Evolutionary conservation across 2,113 vertebrate genomes (phyloP).

Genomic region (Thamnaconus septentrionalis): DNA sequence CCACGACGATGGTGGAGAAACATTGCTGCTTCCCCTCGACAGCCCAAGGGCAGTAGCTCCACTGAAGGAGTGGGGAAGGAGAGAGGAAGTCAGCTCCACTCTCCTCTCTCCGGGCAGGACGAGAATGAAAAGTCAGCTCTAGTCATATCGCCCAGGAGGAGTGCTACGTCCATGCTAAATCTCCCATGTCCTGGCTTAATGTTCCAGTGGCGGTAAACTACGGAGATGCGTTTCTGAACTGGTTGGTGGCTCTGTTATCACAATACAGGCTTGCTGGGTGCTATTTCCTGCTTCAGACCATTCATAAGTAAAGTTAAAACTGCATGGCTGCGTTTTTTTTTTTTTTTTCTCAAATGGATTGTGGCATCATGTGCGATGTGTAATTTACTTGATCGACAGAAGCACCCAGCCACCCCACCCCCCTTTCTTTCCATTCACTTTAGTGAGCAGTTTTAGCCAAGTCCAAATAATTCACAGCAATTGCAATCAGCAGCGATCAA

Average conservation of each 20-base stretch:
- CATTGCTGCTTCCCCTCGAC: conserved; percentile 58
- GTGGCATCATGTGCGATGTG: neutral
- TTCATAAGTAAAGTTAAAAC: conserved; percentile 45
- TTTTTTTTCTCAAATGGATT: conserved; percentile 21
- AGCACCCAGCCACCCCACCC: too few relatives aligned
- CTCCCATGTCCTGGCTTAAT: conserved; percentile 29
- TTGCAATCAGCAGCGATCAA: conserved; percentile 72
- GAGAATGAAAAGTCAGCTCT: conserved; percentile 46
- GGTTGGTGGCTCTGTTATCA: conserved; percentile 6
- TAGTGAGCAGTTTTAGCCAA: conserved; percentile 48
- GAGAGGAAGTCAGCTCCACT: conserved; percentile 41
- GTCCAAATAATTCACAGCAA: conserved; percentile 75
- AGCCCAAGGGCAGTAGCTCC: conserved; percentile 51
- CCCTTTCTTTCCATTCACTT: conserved; percentile 14
- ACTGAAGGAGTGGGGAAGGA: conserved; percentile 44
- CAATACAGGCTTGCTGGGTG: conserved; percentile 16
- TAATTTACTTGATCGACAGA: conserved; percentile 57
- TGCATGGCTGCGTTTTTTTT: conserved; percentile 38
- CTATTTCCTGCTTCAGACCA: conserved; percentile 24
- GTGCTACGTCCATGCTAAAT: conserved; percentile 14
- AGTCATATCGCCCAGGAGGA: conserved; percentile 58
- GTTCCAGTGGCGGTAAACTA: conserved; percentile 12
- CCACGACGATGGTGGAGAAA: conserved; percentile 39
- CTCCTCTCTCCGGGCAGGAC: conserved; percentile 33
- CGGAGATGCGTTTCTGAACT: conserved; percentile 2